Base-by-base conservation (phyloP, 2,797 vertebrate genomes). In the Argyrosomus regius region DNA sequence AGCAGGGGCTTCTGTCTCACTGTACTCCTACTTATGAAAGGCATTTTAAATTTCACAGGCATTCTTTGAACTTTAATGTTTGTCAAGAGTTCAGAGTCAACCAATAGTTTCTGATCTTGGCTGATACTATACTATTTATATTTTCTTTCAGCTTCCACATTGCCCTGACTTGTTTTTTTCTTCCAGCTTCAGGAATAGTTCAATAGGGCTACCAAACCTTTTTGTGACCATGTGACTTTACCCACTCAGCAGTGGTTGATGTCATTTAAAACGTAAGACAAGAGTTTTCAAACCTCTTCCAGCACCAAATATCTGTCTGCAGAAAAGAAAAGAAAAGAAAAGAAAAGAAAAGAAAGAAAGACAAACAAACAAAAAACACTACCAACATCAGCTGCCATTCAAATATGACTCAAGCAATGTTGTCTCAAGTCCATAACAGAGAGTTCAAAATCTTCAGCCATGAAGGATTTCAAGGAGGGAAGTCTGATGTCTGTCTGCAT, bases 381-480 rank as follows among this genome's bases (percentile, higher is more conserved):
- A 24, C 17, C 10, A 26, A 24, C 16, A 67, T 10, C 28, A 74
- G 0, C 49, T 22, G 17, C 49, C 59, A 72, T 77, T 77, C 14
- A 53, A 54, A 66, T 56, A 43, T 20, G 9, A 69, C 14, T 18
- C 31, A 49, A 41, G 60, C 50, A 66, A 54, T 49, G n/a, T 31
- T 75, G 10, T 14, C 17, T 70, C 45, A 75, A 49, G 64, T 75
- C 81, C 61, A 75, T 35, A 81, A 64, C 17, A 43, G 35, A 43
- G 41, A 66, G 57, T 74, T 87, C 57, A 65, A 58, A 52, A 86
- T 69, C 24, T 26, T 66, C 6, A 56, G 26, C 28, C 1, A 22
- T 60, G 52, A 82, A 74, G 28, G 61, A 65, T 49, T 50, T 78
- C 59, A 77, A 72, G 59, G 58, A 80, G 68, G 75, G 82, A 88